Conservation (phyloP, 2,797 vertebrate genomes). For the Kryptopterus vitreolus region DNA sequence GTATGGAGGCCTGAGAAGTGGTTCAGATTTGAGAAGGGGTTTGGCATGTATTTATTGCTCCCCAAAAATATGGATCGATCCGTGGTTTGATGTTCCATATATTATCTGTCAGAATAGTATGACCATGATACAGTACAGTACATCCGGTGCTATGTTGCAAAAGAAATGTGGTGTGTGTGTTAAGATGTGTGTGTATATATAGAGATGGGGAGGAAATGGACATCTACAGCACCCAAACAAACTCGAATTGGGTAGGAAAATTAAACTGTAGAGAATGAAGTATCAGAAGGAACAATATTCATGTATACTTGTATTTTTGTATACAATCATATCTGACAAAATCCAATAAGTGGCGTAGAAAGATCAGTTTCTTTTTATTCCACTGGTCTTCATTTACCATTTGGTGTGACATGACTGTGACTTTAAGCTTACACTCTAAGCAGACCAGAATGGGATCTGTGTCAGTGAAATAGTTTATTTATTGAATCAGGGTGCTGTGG, state of each 20-base stretch:
- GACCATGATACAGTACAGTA: neutral
- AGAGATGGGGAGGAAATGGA: neutral
- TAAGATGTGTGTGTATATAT: too few species aligned
- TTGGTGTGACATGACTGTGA: neutral
- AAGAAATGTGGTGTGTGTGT: neutral
- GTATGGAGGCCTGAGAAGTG: too few species aligned
- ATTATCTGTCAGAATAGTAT: constrained; percentile 5
- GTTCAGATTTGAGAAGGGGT: neutral
- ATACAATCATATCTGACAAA: neutral
- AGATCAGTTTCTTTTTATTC: too few species aligned
- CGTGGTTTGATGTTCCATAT: neutral
- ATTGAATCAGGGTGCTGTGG: neutral
- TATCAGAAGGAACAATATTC: neutral
- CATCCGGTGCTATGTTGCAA: neutral
- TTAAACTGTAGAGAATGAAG: neutral
- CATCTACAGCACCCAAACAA: neutral
- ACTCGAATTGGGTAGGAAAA: neutral
- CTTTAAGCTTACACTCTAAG: neutral
- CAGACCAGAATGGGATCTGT: neutral
- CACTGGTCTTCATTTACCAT: neutral
- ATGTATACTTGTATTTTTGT: too few species aligned
- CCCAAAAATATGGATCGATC: neutral
- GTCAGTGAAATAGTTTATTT: constrained; percentile 11
- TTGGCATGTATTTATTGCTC: neutral
- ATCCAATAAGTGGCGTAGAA: too few species aligned